Percentiles rank a stretch among this genome's conserved stretches.
Evolutionary conservation across 1,140 invertebrate species (phyloP).

Genomic region (Calycopis cecrops): DNA sequence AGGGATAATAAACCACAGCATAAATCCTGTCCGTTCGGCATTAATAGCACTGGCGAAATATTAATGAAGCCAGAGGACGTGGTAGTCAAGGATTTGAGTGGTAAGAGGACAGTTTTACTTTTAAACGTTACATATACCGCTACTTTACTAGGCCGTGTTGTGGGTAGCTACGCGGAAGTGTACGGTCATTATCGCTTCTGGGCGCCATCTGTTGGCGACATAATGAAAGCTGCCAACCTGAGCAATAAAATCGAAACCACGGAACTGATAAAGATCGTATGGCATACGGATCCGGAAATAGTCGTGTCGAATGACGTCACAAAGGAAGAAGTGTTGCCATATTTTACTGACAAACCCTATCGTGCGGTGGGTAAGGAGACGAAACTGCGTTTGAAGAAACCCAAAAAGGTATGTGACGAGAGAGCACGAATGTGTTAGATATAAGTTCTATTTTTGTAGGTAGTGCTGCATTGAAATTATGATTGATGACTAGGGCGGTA

Average conservation of each 20-base stretch:
- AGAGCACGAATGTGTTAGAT: too few species aligned
- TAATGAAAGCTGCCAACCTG: conserved; percentile 43
- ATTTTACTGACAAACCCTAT: neutral
- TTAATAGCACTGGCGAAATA: conserved; percentile 28
- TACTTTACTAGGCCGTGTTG: conserved; percentile 33
- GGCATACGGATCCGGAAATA: conserved; percentile 40
- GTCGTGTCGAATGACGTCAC: conserved; percentile 32
- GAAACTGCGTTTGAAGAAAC: conserved; percentile 30
- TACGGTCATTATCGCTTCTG: conserved; percentile 57
- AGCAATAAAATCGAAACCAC: conserved; percentile 42
- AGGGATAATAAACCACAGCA: conserved; percentile 29
- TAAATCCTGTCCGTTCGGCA: conserved; percentile 27
- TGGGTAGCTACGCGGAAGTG: conserved; percentile 39
- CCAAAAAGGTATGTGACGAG: neutral
- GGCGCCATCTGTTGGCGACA: conserved; percentile 38
- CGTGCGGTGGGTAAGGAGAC: neutral
- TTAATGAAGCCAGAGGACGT: conserved; percentile 30
- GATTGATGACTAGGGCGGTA: too few species aligned
- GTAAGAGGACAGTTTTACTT: conserved; percentile 31
- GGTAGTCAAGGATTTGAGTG: conserved; percentile 29
- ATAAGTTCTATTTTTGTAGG: too few species aligned
- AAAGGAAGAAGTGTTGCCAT: conserved; percentile 9
- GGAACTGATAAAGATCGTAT: conserved; percentile 40
- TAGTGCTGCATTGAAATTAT: too few species aligned
- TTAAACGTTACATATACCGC: conserved; percentile 38